Evolutionary conservation across 2,113 vertebrate genomes (phyloP).

Genomic region (Phalacrocorax brasilianus): DNA sequence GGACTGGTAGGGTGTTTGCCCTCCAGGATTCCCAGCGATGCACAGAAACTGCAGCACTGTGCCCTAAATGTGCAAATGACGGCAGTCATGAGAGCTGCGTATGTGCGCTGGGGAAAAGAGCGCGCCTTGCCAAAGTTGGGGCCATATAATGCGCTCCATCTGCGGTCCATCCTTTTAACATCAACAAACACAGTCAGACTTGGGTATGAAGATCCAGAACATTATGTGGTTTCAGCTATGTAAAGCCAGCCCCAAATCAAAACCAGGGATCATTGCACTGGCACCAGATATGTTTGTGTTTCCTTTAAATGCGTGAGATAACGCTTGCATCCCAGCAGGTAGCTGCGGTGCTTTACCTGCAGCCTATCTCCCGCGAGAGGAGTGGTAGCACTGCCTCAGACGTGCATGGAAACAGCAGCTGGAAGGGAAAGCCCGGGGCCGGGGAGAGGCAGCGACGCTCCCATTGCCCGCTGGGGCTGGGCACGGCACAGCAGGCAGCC

Average conservation of each 20-base stretch:
- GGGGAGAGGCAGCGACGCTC: background rate
- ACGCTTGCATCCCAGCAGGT: background rate
- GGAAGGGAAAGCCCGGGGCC: background rate
- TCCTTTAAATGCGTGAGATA: background rate
- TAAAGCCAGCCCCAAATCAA: background rate
- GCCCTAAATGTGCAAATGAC: background rate
- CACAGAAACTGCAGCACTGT: background rate
- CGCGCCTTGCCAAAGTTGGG: background rate
- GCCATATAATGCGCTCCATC: background rate
- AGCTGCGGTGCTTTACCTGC: background rate
- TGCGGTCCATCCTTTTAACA: background rate
- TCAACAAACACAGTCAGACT: background rate
- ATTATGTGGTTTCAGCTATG: background rate
- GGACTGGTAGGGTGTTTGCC: background rate
- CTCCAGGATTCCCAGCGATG: background rate
- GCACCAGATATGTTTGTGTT: background rate
- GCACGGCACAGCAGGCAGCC: accelerated
- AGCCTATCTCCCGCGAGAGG: background rate
- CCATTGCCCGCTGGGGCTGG: background rate
- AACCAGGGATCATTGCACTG: background rate
- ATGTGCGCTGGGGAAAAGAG: background rate
- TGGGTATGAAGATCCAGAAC: background rate
- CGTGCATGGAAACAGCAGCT: background rate
- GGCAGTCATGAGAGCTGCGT: background rate
- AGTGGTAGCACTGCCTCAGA: background rate